Base-by-base conservation (phyloP, 2,888 invertebrate genomes). In the Lasioglossum oenotherae region DNA sequence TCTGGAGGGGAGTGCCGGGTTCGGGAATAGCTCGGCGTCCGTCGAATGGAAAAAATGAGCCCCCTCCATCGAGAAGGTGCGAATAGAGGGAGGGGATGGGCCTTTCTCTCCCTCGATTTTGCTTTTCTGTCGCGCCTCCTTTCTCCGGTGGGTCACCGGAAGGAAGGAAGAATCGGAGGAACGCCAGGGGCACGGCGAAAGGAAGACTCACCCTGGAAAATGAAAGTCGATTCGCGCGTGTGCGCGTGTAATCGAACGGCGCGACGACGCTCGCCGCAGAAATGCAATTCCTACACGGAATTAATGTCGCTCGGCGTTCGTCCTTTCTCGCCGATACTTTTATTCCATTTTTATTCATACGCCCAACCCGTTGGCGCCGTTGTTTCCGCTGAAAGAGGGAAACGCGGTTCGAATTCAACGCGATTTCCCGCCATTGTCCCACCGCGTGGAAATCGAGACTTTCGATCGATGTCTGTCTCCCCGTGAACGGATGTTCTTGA, bases 161-260 rank as follows among this genome's bases (percentile, higher is more conserved):
- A 88, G 84, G 86, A 81, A 71, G n/a, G 73, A 77, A 31, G 81
- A 60, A 53, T 31, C 49, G 53, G 53, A 23, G 23, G 38, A n/a
- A 41, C 27, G 74, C 35, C 53, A 53, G 53, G 53, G 60, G 27
- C 60, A 60, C 74, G 73, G 88, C 81, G 87, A 85, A 88, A 84
- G 84, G 87, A 86, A 80, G 82, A 86, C 74, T 74, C 80, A 71
- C 82, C 76, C 81, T 77, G 84, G 74, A 86, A 90, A 90, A 89
- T 80, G 91, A 90, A 90, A 90, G 89, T 89, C 73, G 82, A 74
- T 82, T 49, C 69, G 19, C 27, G 73, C 19, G 72, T 41, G 67
- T 74, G 19, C 27, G 73, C 19, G 72, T 41, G 67, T 74, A 78
- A 80, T 76, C 74, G 69, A n/a, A 53, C 53, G 53, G 23, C 53